Percentiles rank a stretch among this genome's conserved stretches.
Evolutionary conservation across 1,140 invertebrate genomes (phyloP).

Genomic region (Mya arenaria): DNA sequence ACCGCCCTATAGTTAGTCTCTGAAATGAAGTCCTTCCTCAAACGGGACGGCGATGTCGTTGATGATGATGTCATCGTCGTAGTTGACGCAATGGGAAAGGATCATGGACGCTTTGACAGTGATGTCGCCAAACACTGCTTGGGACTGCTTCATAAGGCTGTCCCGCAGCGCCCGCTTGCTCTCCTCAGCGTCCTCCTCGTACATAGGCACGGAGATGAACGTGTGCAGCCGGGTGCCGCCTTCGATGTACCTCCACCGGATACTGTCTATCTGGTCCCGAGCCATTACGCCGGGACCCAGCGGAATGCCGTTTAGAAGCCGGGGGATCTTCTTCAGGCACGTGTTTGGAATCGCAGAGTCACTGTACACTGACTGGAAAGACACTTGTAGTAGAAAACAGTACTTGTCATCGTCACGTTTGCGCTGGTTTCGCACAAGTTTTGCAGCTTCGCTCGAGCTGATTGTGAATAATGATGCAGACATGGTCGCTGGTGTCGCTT

Average conservation of each 20-base stretch:
- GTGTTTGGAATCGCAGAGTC: slow-evolving; percentile 64
- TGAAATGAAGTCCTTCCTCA: slow-evolving; percentile 70
- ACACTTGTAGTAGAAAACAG: slow-evolving; percentile 71
- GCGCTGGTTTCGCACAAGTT: slow-evolving; percentile 53
- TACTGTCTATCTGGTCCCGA: slow-evolving; percentile 58
- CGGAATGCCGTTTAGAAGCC: slow-evolving; percentile 73
- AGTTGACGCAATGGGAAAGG: slow-evolving; percentile 68
- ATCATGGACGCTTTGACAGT: slow-evolving; percentile 69
- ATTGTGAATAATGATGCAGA: slow-evolving; percentile 64
- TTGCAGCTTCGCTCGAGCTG: slow-evolving; percentile 57
- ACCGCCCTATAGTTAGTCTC: too few species aligned
- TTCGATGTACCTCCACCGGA: slow-evolving; percentile 73
- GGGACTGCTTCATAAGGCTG: slow-evolving; percentile 64
- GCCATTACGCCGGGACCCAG: slow-evolving; percentile 70
- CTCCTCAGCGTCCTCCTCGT: slow-evolving; percentile 69
- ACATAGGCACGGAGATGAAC: slow-evolving; percentile 69
- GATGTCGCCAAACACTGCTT: slow-evolving; percentile 71
- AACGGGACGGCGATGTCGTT: slow-evolving; percentile 71
- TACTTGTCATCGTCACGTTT: slow-evolving; percentile 60
- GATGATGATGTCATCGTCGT: slow-evolving; percentile 69
- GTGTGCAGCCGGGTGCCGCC: slow-evolving; percentile 62
- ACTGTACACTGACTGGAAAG: slow-evolving; percentile 66
- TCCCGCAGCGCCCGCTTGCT: slow-evolving; percentile 61
- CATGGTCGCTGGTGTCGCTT: slow-evolving; percentile 64
- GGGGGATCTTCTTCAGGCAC: slow-evolving; percentile 66